A percentile compares a stretch with the other conserved stretches of the same genome.
phyloP scores from a whole-genome alignment of 23 tunicate species.

The Ciona savignyi region DNA sequence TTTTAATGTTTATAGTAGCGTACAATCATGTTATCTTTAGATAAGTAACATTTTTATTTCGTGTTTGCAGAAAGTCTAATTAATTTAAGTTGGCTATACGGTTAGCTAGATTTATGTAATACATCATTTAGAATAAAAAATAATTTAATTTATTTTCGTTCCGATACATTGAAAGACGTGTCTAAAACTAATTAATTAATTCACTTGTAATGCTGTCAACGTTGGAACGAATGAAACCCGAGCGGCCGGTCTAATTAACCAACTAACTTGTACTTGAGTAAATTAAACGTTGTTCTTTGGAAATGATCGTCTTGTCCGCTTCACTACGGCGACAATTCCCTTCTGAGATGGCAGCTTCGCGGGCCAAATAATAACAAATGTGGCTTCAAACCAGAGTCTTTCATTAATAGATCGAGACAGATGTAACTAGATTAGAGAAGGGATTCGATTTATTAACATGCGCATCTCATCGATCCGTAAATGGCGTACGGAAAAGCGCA shows the following conservation, averaged over 20 bases:
- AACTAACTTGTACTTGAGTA: background rate
- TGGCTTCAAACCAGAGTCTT: background rate
- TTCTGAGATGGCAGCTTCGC: background rate
- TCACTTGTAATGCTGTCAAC: background rate
- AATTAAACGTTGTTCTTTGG: background rate
- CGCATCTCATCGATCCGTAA: constrained; percentile 19
- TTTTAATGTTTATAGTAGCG: no score
- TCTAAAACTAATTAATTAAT: background rate
- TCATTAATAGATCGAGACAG: constrained; percentile 52
- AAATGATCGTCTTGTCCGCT: background rate
- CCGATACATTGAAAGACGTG: background rate
- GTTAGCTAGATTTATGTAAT: no score
- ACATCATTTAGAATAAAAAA: no score
- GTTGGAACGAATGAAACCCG: background rate
- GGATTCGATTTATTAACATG: constrained; percentile 18
- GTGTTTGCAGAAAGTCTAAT: no score
- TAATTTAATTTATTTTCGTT: background rate
- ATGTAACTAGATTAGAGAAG: constrained; percentile 48
- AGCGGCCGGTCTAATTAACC: background rate
- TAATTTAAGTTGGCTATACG: no score
- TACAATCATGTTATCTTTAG: no score
- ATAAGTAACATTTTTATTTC: no score
- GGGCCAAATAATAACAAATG: background rate
- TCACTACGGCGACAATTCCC: background rate
- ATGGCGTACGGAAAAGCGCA: constrained; percentile 17